Base-by-base conservation (phyloP, 2,113 vertebrate genomes). In the Phycodurus eques region DNA sequence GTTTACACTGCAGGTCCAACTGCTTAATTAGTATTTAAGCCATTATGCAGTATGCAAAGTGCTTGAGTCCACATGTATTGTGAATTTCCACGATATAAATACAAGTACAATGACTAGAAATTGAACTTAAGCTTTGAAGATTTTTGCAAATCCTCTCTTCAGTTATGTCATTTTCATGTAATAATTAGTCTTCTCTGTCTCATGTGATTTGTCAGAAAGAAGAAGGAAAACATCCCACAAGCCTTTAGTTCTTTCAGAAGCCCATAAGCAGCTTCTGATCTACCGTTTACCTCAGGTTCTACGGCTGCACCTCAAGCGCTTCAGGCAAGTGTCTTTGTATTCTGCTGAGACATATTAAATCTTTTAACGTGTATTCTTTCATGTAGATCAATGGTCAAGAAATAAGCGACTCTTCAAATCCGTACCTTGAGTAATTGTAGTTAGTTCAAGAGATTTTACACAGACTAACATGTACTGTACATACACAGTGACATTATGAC, bases 271-370 rank as follows among this genome's bases (percentile, higher is more conserved):
- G 94, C 95, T 99, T 92, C 96, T 98, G 94, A 96, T 99, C 91
- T 99, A 96, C 93, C 95, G 97, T 90, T 96, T 99, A 98, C 98
- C 97, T 98, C 97, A 98, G 94, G 98, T 99, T 94, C 94, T 99
- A 90, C 94, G 98, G 88, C 95, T 99, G 90, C 98, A 99, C 94
- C 96, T 99, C 92, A 99, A 99, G 92, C 94, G 98, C 85, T 99
- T 99, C 95, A 96, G 98, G 98, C 94, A 89, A 92, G 94, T 85
- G 67, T 57, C n/a, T 43, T 63, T 62, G 35, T 62, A 10, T 42
- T 62, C 15, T 19, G 20, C 20, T 4, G 54, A 12, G 22, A 57
- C 20, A 10, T 5, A 13, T 57, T 27, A 3, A 2, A 14, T 8
- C 20, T 33, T 60, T 60, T 60, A 15, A 17, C 3, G 57, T 35